These are phyloP conservation scores for Sitodiplosis mosellana DNA, from an alignment of 1,140 invertebrate species.

Conservation along the genomic window DNA sequence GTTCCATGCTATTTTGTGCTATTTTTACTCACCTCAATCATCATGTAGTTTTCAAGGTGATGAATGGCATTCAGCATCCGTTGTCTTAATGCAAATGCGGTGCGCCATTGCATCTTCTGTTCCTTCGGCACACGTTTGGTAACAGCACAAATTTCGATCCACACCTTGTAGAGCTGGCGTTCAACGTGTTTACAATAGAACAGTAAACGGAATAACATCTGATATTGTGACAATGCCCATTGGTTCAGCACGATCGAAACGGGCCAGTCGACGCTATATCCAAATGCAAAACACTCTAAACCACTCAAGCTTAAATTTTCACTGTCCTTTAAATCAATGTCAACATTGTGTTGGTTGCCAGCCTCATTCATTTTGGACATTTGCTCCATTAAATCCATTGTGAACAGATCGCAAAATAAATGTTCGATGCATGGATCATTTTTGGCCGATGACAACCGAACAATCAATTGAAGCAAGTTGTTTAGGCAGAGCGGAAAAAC, in stretches of 20 bases:
- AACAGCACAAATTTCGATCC: slow-evolving; percentile 42
- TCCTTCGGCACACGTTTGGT: slow-evolving; percentile 18
- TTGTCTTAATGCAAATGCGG: slow-evolving; percentile 82
- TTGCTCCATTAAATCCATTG: slow-evolving; percentile 74
- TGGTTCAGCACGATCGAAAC: slow-evolving; percentile 82
- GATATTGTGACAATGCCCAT: slow-evolving; percentile 81
- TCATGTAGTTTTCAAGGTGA: slow-evolving; percentile 96
- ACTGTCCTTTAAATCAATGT: no score
- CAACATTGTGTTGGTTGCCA: neutral
- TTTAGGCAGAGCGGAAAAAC: slow-evolving; percentile 46
- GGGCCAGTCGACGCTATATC: slow-evolving; percentile 89
- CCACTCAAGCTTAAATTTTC: slow-evolving; percentile 26
- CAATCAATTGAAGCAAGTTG: neutral
- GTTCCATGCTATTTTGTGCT: no score
- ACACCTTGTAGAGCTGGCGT: slow-evolving; percentile 61
- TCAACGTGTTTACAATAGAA: slow-evolving; percentile 90
- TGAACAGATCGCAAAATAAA: slow-evolving; percentile 68
- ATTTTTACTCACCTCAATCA: no score
- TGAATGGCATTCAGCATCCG: slow-evolving; percentile 94
- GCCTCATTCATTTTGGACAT: slow-evolving; percentile 73
- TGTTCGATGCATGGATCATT: slow-evolving; percentile 88
- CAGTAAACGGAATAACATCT: slow-evolving; percentile 90
- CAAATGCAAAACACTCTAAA: slow-evolving; percentile 84
- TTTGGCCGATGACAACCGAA: neutral
- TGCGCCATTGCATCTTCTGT: slow-evolving; percentile 49